phyloP scores from a whole-genome alignment of 2,888 invertebrate genomes.

The Mantis religiosa region DNA sequence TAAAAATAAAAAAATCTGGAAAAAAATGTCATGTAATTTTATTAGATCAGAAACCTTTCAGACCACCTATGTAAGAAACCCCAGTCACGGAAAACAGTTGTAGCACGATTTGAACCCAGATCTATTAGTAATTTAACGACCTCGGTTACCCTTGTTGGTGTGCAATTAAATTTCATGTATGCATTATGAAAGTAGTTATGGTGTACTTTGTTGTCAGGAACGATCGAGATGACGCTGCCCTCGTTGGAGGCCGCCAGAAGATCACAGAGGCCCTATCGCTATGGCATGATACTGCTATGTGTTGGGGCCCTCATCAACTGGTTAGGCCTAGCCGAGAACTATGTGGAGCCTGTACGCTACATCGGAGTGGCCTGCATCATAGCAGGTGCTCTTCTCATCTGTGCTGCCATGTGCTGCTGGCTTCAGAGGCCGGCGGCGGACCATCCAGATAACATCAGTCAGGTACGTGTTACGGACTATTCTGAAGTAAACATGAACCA shows the following conservation, averaged over 20 bases:
- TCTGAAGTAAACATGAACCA: too few relatives aligned
- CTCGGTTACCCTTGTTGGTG: too few relatives aligned
- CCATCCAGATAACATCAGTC: conserved; percentile 5
- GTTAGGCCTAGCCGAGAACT: conserved; percentile 67
- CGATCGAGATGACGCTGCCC: conserved; percentile 60
- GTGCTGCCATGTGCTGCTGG: conserved; percentile 73
- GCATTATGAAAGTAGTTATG: too few relatives aligned
- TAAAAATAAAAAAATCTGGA: too few relatives aligned
- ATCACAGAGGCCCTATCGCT: conserved; percentile 67
- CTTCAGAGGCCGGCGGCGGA: conserved; percentile 44
- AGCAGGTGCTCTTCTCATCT: conserved; percentile 68
- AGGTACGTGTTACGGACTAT: too few relatives aligned
- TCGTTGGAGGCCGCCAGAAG: conserved; percentile 47
- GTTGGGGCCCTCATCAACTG: conserved; percentile 70
- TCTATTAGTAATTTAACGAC: too few relatives aligned
- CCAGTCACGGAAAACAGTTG: too few relatives aligned
- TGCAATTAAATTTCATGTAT: too few relatives aligned
- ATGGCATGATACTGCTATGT: conserved; percentile 68
- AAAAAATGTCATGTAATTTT: too few relatives aligned
- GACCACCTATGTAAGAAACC: too few relatives aligned
- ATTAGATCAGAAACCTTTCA: too few relatives aligned
- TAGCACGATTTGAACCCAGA: too few relatives aligned
- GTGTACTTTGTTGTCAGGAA: background rate
- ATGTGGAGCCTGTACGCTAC: conserved; percentile 64
- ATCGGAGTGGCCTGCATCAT: conserved; percentile 70